Base-by-base conservation (phyloP, 2,797 vertebrate genomes). In the Gymnoscopelus braueri region DNA sequence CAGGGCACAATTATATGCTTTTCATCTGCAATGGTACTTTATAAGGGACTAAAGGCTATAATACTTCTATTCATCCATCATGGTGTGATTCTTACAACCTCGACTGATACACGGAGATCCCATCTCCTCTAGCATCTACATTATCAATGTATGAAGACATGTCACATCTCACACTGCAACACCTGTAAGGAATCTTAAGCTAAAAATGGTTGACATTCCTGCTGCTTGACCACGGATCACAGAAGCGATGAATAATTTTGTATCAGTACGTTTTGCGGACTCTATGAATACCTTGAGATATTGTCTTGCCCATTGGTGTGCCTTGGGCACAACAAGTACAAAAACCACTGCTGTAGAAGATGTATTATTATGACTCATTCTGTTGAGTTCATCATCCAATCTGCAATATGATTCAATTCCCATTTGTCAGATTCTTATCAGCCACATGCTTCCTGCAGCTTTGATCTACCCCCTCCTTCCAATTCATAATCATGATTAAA, bases 101-200 rank as follows among this genome's bases (percentile, higher is more conserved):
- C 52, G 56, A 55, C 66, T 71, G 71, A 70, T 56, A 71, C 73
- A 67, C 53, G 58, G 71, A 69, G 44, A 47, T 66, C 15, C 7
- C 74, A 87, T 93, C 91, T 93, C 71, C 91, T 93, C 71, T 80
- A 78, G 84, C 83, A 83, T 88, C 85, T 81, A 70, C 86, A 88
- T 85, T 87, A 88, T 87, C 78, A 84, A 85, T 69, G 80, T 71
- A 75, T 3, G 12, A 69, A 60, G 81, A 75, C 84, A 81, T 82
- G 69, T 77, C 74, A 60, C 60, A 12, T 72, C 75, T 63, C 65
- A 67, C 75, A 49, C 61, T 2, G 60, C 75, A 68, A 66, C 80
- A 74, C 56, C 86, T 85, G 75, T 58, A 58, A 60, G 55, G 19
- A 69, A 79, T 64, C 74, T 69, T 75, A 83, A 80, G 76, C 79